Base-by-base conservation (phyloP, 2,113 vertebrate species). In the Ia io region DNA sequence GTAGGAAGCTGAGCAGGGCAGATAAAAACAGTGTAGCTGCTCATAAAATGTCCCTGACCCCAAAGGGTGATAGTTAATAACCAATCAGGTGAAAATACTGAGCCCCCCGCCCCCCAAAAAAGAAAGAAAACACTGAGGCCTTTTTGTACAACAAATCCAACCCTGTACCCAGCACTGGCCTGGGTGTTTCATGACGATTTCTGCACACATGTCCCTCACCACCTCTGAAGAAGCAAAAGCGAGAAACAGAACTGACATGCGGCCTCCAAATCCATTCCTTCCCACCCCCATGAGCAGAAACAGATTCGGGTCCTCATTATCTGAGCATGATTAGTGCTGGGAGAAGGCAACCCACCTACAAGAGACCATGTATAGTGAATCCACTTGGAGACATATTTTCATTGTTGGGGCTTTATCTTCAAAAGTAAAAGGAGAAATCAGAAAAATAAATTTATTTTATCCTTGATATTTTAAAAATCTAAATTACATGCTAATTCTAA, bases 401-500 rank as follows among this genome's bases (percentile, higher is more conserved):
- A 93, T 59, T 82, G 85, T 1, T 90, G 37, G 86, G 37, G 44
- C 16, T 83, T 87, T 73, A 56, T 79, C 63, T 63, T 44, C 16
- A 32, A 83, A 90, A 88, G 49, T 83, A 79, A 63, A 91, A 94
- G 53, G 40, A 56, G 79, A 91, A 79, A 73, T 80, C 84, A 85
- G 51, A 20, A 90, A 90, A 76, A 79, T 59, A 80, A 73, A 88
- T 49, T 78, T 47, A 90, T 74, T 63, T 88, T 70, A 87, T 65
- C 51, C 18, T 63, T 30, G 42, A 40, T 71, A 71, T 71, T 79
- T 91, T 17, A 40, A 44, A 92, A 88, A 51, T 59, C 71, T 84
- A 84, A 80, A 78, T 87, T 94, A 87, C 32, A 83, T 53, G 76
- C 82, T 40, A 20, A 61, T 69, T 94, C 83, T 73, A 70, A 95